These are phyloP conservation scores for Scolopax rusticola DNA, from an alignment of 2,797 vertebrate genomes.

Conservation along the genomic window DNA sequence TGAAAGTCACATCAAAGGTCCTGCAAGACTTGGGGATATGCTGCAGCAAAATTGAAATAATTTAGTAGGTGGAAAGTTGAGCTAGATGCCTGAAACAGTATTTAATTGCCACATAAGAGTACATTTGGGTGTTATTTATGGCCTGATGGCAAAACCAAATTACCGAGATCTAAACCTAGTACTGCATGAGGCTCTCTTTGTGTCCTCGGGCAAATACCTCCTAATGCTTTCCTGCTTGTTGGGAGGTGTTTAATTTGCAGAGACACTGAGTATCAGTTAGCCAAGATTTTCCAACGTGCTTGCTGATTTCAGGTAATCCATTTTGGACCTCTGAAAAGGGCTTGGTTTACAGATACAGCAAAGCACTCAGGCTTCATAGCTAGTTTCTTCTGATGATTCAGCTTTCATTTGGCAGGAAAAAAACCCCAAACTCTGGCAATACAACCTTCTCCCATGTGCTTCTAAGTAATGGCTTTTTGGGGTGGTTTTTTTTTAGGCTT, in stretches of 20 bases:
- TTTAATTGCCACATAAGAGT: background rate
- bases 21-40: background rate
- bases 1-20: slow-evolving; percentile 31
- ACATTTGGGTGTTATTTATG: background rate
- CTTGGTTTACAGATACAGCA: background rate
- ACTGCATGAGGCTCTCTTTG: background rate
- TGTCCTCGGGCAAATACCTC: slow-evolving; percentile 1
- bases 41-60: background rate
- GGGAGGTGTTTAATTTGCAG: background rate
- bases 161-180: background rate
- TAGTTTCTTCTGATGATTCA: background rate
- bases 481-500: background rate
- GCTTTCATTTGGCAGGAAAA: background rate
- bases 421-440: background rate
- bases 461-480: background rate
- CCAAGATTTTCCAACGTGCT: background rate
- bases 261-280: background rate
- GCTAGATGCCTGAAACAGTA: background rate
- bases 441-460: background rate
- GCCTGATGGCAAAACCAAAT: background rate
- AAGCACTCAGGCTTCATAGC: background rate
- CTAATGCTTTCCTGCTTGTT: background rate
- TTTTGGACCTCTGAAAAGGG: background rate
- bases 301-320: background rate
- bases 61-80: background rate